A percentile compares a stretch with the other conserved stretches of the same genome.
Conservation (phyloP, 1,140 invertebrate species). For the Archegozetes longisetosus region DNA sequence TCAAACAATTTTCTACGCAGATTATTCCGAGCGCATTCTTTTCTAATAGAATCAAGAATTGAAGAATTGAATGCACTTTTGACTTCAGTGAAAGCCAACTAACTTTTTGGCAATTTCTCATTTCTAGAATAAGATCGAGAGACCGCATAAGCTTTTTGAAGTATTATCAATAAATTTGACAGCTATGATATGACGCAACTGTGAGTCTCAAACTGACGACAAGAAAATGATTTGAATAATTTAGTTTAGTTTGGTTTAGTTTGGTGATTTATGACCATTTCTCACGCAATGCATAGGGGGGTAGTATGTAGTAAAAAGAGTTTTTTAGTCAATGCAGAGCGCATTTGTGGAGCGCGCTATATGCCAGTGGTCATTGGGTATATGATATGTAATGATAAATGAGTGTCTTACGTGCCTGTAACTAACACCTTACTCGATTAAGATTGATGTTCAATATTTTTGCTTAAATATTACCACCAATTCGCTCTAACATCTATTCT, state of each 20-base stretch:
- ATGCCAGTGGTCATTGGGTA: neutral
- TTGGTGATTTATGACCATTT: neutral
- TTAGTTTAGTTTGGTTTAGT: neutral
- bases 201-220: neutral
- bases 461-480: neutral
- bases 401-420: neutral
- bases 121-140: too few relatives aligned
- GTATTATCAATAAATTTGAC: too few relatives aligned
- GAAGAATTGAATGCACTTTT: too few relatives aligned
- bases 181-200: too few relatives aligned
- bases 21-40: too few relatives aligned
- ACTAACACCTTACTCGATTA: neutral
- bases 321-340: neutral
- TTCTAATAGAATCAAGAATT: too few relatives aligned
- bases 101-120: too few relatives aligned
- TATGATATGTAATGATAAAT: neutral
- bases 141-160: too few relatives aligned
- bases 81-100: too few relatives aligned
- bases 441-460: neutral
- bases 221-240: neutral
- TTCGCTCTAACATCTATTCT: neutral
- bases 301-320: neutral
- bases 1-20: too few relatives aligned
- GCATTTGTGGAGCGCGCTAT: too few relatives aligned
- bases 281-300: neutral